Conservation (phyloP, 1,140 invertebrate genomes). For the Sminthurinus signatus region DNA sequence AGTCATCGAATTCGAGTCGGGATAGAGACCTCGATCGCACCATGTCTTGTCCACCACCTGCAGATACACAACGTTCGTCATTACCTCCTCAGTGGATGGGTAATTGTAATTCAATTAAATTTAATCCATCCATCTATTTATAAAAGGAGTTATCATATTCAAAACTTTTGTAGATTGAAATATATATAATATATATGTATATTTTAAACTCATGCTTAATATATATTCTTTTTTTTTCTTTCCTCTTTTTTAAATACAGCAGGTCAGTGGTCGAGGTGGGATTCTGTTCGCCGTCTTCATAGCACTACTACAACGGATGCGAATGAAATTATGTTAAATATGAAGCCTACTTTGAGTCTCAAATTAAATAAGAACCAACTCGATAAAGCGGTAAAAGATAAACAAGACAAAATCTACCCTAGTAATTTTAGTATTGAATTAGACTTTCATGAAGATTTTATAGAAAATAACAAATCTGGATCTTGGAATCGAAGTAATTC, state of each 20-base stretch:
- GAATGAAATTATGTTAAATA: slow-evolving; percentile 4
- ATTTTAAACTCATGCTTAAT: too few relatives aligned
- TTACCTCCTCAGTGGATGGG: slow-evolving; percentile 28
- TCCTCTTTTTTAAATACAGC: too few relatives aligned
- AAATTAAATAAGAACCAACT: slow-evolving; percentile 8
- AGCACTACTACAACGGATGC: not conserved
- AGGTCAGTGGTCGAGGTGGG: too few relatives aligned
- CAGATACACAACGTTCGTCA: slow-evolving; percentile 22
- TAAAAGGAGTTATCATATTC: too few relatives aligned
- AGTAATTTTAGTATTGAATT: slow-evolving; percentile 17
- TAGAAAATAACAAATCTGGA: slow-evolving; percentile 13
- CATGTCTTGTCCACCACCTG: slow-evolving; percentile 47
- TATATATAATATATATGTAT: too few relatives aligned
- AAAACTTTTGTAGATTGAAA: not conserved
- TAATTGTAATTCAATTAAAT: too few relatives aligned
- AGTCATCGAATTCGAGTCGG: slow-evolving; percentile 12
- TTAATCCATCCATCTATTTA: too few relatives aligned
- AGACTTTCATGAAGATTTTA: slow-evolving; percentile 10
- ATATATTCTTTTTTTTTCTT: too few relatives aligned
- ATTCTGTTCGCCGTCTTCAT: not conserved
- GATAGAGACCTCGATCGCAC: slow-evolving; percentile 46
- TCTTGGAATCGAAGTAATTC: slow-evolving; percentile 8
- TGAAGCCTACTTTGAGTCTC: slow-evolving; percentile 13
- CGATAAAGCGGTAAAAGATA: slow-evolving; percentile 15
- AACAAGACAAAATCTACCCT: slow-evolving; percentile 9